These are phyloP conservation scores for Orgyia antiqua DNA, from an alignment of 2,888 invertebrate species.

Conservation along the genomic window DNA sequence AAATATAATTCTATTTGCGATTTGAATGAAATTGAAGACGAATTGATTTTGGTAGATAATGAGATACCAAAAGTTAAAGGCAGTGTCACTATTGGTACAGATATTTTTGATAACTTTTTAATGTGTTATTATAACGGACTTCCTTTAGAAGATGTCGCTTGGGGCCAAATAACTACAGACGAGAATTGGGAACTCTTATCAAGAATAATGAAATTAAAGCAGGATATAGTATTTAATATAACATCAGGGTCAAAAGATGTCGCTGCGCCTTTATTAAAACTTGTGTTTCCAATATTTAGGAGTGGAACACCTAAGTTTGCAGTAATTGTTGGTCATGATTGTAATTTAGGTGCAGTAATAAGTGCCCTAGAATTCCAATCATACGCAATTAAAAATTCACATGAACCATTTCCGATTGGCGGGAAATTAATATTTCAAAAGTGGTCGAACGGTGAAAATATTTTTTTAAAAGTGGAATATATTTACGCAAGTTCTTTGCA, in stretches of 20 bases:
- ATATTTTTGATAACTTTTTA: conserved; percentile 47
- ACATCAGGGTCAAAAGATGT: conserved; percentile 37
- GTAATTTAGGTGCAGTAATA: conserved; percentile 45
- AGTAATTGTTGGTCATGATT: conserved; percentile 54
- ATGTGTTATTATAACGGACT: conserved; percentile 60
- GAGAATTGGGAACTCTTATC: conserved; percentile 42
- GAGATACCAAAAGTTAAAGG: conserved; percentile 46
- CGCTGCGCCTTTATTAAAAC: conserved; percentile 38
- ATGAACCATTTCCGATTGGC: conserved; percentile 53
- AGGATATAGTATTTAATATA: conserved; percentile 46
- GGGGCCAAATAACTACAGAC: conserved; percentile 43
- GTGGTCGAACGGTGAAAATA: conserved; percentile 37
- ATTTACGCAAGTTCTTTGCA: conserved; percentile 45
- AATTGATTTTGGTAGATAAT: conserved; percentile 33
- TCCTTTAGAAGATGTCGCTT: conserved; percentile 42
- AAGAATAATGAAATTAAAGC: conserved; percentile 38
- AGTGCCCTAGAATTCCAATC: conserved; percentile 38
- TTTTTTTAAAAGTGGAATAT: conserved; percentile 48
- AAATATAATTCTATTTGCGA: conserved; percentile 38
- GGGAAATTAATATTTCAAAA: conserved; percentile 60
- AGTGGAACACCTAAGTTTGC: conserved; percentile 33
- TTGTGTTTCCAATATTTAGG: conserved; percentile 36
- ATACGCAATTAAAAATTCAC: conserved; percentile 39
- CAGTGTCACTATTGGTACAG: conserved; percentile 39
- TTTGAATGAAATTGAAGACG: conserved; percentile 29